phyloP scores from a whole-genome alignment of 2,888 invertebrate species.

The Sphaeridia pumilis region DNA sequence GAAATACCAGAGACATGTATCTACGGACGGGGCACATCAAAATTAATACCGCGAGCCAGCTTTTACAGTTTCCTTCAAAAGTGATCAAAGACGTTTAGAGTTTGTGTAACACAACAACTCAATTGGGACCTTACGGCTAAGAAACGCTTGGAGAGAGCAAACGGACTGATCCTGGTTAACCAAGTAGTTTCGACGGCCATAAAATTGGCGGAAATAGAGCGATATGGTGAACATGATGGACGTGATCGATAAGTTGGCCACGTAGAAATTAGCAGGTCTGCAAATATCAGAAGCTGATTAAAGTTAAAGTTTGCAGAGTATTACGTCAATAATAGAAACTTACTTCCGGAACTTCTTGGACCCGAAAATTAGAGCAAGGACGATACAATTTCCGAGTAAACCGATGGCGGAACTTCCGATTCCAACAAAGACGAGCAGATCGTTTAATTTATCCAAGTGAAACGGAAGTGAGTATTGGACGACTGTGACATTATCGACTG shows the following conservation, averaged over 20 bases:
- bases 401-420: constrained; percentile 1
- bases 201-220: constrained; percentile 15
- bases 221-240: constrained; percentile 23
- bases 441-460: constrained; percentile 7
- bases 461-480: constrained; percentile 5
- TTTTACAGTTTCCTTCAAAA: too few species aligned
- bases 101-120: too few species aligned
- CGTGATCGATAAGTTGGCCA: constrained; percentile 25
- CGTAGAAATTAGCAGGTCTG: constrained; percentile 30
- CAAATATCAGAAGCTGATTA: constrained; percentile 5
- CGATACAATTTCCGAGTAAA: constrained; percentile 1
- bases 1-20: too few species aligned
- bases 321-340: background rate
- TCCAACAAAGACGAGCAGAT: constrained; percentile 3
- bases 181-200: constrained; percentile 2
- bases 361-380: constrained; percentile 8
- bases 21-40: too few species aligned
- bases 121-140: constrained; percentile 7
- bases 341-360: constrained; percentile 14
- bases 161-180: constrained; percentile 1
- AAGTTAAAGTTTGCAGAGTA: background rate
- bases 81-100: too few species aligned
- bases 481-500: constrained; percentile 7
- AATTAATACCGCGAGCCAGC: too few species aligned
- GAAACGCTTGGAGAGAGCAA: constrained; percentile 4